Evolutionary conservation across 1,140 invertebrate species (phyloP).

Genomic region (Bombus turneri): DNA sequence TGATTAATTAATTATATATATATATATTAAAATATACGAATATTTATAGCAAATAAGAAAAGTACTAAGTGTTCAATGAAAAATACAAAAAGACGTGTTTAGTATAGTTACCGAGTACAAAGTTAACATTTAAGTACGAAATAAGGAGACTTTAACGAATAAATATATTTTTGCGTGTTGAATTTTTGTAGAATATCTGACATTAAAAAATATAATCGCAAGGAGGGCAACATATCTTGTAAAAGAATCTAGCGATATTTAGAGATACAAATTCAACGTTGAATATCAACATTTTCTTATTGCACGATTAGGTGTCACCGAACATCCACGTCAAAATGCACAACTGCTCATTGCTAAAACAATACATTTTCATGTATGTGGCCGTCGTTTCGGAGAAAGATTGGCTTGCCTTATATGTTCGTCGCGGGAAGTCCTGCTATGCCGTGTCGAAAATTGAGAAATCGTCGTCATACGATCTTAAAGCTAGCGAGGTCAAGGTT

Average conservation of each 20-base stretch:
- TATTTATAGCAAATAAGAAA: no score
- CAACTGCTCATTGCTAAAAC: constrained; percentile 22
- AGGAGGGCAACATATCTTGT: no score
- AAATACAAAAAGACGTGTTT: not conserved
- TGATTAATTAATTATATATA: no score
- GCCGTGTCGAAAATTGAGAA: constrained; percentile 3
- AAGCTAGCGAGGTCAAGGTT: not conserved
- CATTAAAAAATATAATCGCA: no score
- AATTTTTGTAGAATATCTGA: no score
- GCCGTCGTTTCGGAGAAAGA: constrained; percentile 9
- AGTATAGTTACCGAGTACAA: no score
- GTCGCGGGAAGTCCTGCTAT: not conserved
- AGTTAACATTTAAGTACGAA: no score
- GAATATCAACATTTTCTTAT: not conserved
- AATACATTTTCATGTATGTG: constrained; percentile 35
- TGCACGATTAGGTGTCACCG: not conserved
- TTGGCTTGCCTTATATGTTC: not conserved
- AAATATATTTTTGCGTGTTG: no score
- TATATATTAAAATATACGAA: no score
- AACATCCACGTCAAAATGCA: not conserved
- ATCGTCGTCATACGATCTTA: not conserved
- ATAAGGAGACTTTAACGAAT: no score
- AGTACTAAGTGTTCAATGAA: not conserved
- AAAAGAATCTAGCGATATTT: not conserved
- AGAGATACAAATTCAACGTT: not conserved